Conservation (phyloP, 2,888 invertebrate genomes). For the Chrysodeixis includens region DNA sequence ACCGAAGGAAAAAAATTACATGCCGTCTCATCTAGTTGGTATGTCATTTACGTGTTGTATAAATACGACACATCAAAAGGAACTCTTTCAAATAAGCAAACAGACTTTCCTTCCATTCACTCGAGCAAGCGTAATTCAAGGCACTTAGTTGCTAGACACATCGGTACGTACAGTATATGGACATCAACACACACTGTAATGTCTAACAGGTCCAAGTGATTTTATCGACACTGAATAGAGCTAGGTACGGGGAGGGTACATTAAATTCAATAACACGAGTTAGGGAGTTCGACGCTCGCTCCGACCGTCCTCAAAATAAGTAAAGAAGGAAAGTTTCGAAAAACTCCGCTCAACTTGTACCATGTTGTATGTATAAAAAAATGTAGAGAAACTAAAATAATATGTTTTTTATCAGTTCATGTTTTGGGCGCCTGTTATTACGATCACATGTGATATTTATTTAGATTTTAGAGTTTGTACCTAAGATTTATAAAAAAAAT, state of each 20-base stretch:
- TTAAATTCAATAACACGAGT: conserved; percentile 89
- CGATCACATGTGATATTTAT: background rate
- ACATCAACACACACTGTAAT: conserved; percentile 59
- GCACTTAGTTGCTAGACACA: conserved; percentile 47
- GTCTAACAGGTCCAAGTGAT: conserved; percentile 75
- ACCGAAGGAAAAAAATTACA: conserved; percentile 78
- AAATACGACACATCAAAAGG: conserved; percentile 65
- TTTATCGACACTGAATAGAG: conserved; percentile 81
- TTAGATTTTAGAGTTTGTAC: background rate
- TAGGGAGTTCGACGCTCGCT: conserved; percentile 87
- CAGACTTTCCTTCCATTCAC: conserved; percentile 43
- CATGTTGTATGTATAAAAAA: conserved; percentile 78
- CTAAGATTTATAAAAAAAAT: background rate
- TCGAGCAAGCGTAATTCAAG: conserved; percentile 49
- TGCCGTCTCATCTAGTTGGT: conserved; percentile 67
- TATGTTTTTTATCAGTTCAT: conserved; percentile 48
- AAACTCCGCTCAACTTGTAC: conserved; percentile 84
- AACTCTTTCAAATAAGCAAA: conserved; percentile 50
- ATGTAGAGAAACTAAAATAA: conserved; percentile 74
- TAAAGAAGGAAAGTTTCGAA: conserved; percentile 85
- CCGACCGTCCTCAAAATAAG: conserved; percentile 88
- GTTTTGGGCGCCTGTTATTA: conserved; percentile 8
- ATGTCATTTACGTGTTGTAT: conserved; percentile 67
- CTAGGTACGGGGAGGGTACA: conserved; percentile 83
- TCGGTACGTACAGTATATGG: conserved; percentile 20